phyloP scores from a whole-genome alignment of 1,140 invertebrate genomes.

The Drosophila sucinea region DNA sequence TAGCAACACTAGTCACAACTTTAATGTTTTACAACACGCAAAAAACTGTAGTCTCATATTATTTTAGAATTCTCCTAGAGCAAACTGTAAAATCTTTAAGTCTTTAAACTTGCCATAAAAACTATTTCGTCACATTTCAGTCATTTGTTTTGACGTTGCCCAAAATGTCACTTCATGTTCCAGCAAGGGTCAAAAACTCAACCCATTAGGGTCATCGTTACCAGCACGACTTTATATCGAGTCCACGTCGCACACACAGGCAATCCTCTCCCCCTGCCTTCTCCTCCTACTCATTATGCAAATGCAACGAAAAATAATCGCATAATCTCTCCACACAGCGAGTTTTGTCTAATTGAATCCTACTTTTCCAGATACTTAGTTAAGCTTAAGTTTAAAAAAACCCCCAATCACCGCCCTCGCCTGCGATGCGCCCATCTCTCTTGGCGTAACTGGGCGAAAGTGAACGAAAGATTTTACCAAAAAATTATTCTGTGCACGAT shows the following conservation, averaged over 20 bases:
- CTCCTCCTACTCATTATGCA: constrained; percentile 7
- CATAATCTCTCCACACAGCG: background rate
- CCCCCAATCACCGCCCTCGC: background rate
- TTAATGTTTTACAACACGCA: background rate
- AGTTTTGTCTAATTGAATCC: constrained; percentile 8
- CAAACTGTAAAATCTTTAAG: too few species aligned
- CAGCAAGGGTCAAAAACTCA: constrained; percentile 5
- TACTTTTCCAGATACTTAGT: background rate
- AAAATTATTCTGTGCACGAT: constrained; percentile 79
- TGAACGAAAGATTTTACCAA: constrained; percentile 19
- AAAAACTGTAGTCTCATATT: too few species aligned
- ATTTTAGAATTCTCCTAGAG: too few species aligned
- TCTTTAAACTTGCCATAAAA: background rate
- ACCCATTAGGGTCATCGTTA: constrained; percentile 8
- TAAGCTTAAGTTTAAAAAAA: background rate
- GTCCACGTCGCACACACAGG: background rate
- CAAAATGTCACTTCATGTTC: constrained; percentile 10
- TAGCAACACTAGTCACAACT: background rate
- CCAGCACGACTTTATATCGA: background rate
- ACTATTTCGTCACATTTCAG: constrained; percentile 7
- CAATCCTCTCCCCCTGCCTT: background rate
- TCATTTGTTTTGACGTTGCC: constrained; percentile 2
- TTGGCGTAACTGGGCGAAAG: constrained; percentile 59
- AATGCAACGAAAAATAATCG: constrained; percentile 7
- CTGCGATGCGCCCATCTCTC: background rate